These are phyloP conservation scores for Drosophila erecta DNA, from an alignment of 1,140 invertebrate genomes.

Conservation along the genomic window DNA sequence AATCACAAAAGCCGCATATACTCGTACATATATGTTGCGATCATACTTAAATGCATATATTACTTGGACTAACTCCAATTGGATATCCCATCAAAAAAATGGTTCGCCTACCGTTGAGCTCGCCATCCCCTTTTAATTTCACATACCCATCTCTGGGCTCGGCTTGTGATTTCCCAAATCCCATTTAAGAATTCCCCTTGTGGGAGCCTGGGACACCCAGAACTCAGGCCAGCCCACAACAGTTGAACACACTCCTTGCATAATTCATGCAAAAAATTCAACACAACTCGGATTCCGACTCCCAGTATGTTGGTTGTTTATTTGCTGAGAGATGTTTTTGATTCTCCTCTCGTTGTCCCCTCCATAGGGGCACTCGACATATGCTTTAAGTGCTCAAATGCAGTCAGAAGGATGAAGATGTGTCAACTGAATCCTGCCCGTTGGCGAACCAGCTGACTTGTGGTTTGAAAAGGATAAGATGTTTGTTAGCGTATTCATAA, in stretches of 20 bases:
- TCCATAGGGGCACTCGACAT: conserved; percentile 16
- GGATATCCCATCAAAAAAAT: conserved; percentile 61
- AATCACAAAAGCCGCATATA: no score
- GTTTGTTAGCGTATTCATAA: neutral
- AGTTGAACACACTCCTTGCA: conserved; percentile 71
- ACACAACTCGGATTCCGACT: conserved; percentile 35
- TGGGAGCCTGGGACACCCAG: conserved; percentile 44
- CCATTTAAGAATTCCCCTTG: conserved; percentile 79
- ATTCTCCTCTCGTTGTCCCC: conserved; percentile 1
- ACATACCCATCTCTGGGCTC: conserved; percentile 9
- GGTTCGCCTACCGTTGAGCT: conserved; percentile 20
- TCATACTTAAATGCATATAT: conserved; percentile 41
- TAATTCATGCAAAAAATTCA: conserved; percentile 73
- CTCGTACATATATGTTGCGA: neutral
- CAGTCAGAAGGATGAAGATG: conserved; percentile 5
- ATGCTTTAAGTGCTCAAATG: conserved; percentile 44
- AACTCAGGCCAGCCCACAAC: conserved; percentile 50
- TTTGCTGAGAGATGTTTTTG: neutral
- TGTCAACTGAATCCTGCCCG: conserved; percentile 26
- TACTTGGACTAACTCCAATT: conserved; percentile 68
- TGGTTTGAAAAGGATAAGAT: neutral
- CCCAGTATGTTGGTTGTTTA: conserved; percentile 23
- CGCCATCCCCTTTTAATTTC: conserved; percentile 42
- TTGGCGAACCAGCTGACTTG: conserved; percentile 10
- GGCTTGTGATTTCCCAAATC: conserved; percentile 76